Evolutionary conservation across 2,888 invertebrate species (phyloP), one percentile per base, ranked within the genome.

Genomic region (Lasioglossum morio): DNA sequence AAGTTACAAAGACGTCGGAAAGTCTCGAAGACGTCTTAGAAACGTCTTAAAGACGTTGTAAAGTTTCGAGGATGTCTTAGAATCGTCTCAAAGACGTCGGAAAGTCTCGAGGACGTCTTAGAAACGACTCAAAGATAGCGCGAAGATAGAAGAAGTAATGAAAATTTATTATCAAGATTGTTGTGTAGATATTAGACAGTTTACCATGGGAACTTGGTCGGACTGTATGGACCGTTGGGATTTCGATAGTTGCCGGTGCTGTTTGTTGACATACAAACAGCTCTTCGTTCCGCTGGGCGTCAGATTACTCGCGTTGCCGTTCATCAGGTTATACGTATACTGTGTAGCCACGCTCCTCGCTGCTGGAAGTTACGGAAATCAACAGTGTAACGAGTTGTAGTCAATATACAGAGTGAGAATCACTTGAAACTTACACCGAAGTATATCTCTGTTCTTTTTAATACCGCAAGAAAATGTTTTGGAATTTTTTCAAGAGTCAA

Each of bases 141-240:
- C n/a, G 14, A 57, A 30, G 30, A 70, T 27, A 69, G 46, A 43
- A 27, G 34, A 10, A 27, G 23, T 37, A 48, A 37, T n/a, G 16
- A n/a, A 23, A 60, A 14, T 10, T 16, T 37, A n/a, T 57, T 3
- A 40, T 53, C 48, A 10, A 5, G 34, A 37, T 34, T 30, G 14
- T 1, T 40, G 1, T 19, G 1, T 34, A 34, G 30, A 37, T 4
- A 37, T 37, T 4, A 48, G 23, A 23, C 23, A 10, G 2, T 93
- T 93, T 90, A 94, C 94, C 87, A 89, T 91, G 46, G 90, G 88
- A 34, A 93, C 88, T 89, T 94, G 94, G 81, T 94, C 94, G n/a
- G 93, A 94, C 72, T 94, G 94, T 85, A 94, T 92, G 12, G 94
- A 93, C 66, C 94, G 92, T 73, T 94, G 94, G 7, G 94, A 93